Percentiles rank a stretch among this genome's conserved stretches.
These are phyloP conservation scores for Valencia hispanica DNA, from an alignment of 2,797 vertebrate species.

Conservation along the genomic window DNA sequence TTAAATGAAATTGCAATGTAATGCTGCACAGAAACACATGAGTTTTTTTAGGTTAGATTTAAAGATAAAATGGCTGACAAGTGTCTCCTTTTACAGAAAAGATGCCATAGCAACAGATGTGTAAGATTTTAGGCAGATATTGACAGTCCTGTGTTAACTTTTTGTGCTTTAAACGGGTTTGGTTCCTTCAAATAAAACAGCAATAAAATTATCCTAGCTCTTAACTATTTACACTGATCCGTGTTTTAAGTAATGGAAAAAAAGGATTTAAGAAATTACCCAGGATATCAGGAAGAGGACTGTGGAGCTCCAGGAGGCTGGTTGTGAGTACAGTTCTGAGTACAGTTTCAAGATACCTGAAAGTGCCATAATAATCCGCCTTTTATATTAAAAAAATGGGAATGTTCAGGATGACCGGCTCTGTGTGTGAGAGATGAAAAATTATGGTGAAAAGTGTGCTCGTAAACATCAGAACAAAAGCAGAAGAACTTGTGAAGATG, in stretches of 20 bases:
- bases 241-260: too few relatives aligned
- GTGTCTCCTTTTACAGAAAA: slow-evolving; percentile 1
- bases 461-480: neutral
- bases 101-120: neutral
- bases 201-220: neutral
- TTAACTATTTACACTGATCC: neutral
- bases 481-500: neutral
- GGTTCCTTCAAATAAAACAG: neutral
- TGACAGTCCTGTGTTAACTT: slow-evolving; percentile 16
- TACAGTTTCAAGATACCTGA: too few relatives aligned
- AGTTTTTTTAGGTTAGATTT: neutral
- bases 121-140: slow-evolving; percentile 9
- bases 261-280: too few relatives aligned
- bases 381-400: too few relatives aligned
- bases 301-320: too few relatives aligned
- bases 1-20: slow-evolving; percentile 36
- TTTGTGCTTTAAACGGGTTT: slow-evolving; percentile 13
- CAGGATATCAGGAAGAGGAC: too few relatives aligned
- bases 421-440: neutral
- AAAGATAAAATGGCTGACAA: slow-evolving; percentile 8
- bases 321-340: too few relatives aligned
- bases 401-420: too few relatives aligned
- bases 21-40: slow-evolving; percentile 1
- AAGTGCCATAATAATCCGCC: too few relatives aligned
- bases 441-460: neutral